Base-by-base conservation (phyloP, 2,113 vertebrate genomes). In the Myodes glareolus region DNA sequence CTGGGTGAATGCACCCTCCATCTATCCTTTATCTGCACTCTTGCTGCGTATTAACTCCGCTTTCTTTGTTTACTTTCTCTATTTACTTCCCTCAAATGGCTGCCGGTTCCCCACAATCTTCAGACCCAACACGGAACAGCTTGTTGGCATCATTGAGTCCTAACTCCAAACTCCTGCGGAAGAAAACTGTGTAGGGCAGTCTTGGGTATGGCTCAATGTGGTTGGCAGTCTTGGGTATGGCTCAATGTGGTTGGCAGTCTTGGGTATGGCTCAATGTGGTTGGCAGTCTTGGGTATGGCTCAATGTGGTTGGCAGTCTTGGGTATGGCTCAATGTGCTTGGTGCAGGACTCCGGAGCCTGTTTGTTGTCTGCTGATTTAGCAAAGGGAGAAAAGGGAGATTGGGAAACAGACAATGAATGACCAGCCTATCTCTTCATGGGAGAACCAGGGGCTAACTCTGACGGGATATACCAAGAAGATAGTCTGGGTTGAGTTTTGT, bases 161-260 rank as follows among this genome's bases (percentile, higher is more conserved):
- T 68, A 93, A 47, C 52, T 73, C 68, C n/a, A 87, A 93, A 87
- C 87, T 93, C 45, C 75, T 7, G 17, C 90, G 72, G 61, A 87
- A 94, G 82, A 67, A n/a, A 78, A 50, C 61, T 8, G 58, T 27
- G n/a, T 42, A 63, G 25, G 5, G 77, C 45, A 58, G 25, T 50
- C 36, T 21, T 33, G 73, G 73, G 29, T 88, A 55, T 65, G n/a
- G 27, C 70, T 55, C 75, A 42, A 85, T 36, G 17, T 45, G 50
- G 2, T 3, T n/a, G 63, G 13, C n/a, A n/a, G n/a, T n/a, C n/a
- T n/a, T n/a, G n/a, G 73, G 29, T 88, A 55, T 65, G n/a, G 27
- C 70, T 55, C 75, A 42, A 85, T 36, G 17, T 45, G 50, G 2
- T 3, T n/a, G 63, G 13, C n/a, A n/a, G n/a, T n/a, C n/a, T n/a